A percentile compares a stretch with the other conserved stretches of the same genome.
These are phyloP conservation scores for Cantharis lateralis DNA, from an alignment of 2,888 invertebrate genomes.

Conservation along the genomic window DNA sequence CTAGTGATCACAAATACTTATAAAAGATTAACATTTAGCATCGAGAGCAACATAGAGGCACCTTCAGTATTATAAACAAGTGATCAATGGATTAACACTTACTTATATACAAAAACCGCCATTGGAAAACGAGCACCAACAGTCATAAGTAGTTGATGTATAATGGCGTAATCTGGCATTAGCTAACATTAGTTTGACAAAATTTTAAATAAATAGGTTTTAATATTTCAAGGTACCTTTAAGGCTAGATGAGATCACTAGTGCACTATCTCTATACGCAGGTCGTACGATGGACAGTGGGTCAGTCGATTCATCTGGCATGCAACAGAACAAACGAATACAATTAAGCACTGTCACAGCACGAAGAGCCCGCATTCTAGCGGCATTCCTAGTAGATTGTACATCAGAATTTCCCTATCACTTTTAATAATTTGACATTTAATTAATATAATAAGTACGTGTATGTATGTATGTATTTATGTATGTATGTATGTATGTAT, in stretches of 20 bases:
- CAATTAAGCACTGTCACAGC: slow-evolving; percentile 45
- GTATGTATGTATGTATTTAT: slow-evolving; percentile 3
- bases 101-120: slow-evolving; percentile 37
- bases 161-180: slow-evolving; percentile 53
- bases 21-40: slow-evolving; percentile 18
- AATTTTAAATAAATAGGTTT: slow-evolving; percentile 50
- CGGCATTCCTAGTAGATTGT: slow-evolving; percentile 32
- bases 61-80: slow-evolving; percentile 19
- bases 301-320: slow-evolving; percentile 33
- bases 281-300: slow-evolving; percentile 46
- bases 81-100: slow-evolving; percentile 19
- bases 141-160: slow-evolving; percentile 52
- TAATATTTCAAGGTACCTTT: slow-evolving; percentile 55
- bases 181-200: slow-evolving; percentile 46
- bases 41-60: slow-evolving; percentile 23
- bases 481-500: not conserved
- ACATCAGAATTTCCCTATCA: slow-evolving; percentile 48
- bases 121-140: slow-evolving; percentile 47
- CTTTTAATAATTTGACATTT: slow-evolving; percentile 55
- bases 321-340: slow-evolving; percentile 40
- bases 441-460: slow-evolving; percentile 41
- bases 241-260: slow-evolving; percentile 58
- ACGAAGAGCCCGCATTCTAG: slow-evolving; percentile 39
- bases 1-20: slow-evolving; percentile 34
- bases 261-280: slow-evolving; percentile 52